Evolutionary conservation across 2,888 invertebrate species (phyloP).

Genomic region (Nephrocerus scutellatus): DNA sequence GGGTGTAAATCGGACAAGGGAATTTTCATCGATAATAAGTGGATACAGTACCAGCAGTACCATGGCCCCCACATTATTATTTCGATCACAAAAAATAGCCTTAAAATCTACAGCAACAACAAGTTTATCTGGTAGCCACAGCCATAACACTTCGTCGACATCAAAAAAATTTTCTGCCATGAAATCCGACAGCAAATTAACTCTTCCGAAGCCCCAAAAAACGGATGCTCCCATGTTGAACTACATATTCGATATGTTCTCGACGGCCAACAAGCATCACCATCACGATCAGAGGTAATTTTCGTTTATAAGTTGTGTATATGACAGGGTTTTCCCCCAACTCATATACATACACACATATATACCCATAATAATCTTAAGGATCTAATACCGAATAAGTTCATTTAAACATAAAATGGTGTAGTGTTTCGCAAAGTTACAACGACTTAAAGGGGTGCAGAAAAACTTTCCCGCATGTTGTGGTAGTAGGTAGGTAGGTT

Average conservation of each 20-base stretch:
- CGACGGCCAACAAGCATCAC: slow-evolving; percentile 63
- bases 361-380: no score
- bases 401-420: not conserved
- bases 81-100: slow-evolving; percentile 35
- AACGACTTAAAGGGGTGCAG: no score
- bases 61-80: slow-evolving; percentile 25
- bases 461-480: no score
- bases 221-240: slow-evolving; percentile 66
- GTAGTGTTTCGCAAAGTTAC: not conserved
- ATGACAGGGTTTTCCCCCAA: no score
- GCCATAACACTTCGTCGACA: slow-evolving; percentile 19
- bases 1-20: slow-evolving; percentile 25
- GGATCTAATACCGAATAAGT: not conserved
- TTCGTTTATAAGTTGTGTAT: no score
- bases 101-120: slow-evolving; percentile 18
- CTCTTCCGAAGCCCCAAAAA: slow-evolving; percentile 49
- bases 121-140: slow-evolving; percentile 4
- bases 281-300: slow-evolving; percentile 58
- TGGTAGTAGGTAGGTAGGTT: no score
- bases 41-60: slow-evolving; percentile 18
- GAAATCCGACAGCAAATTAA: slow-evolving; percentile 39
- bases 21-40: slow-evolving; percentile 29
- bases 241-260: slow-evolving; percentile 66
- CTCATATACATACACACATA: no score
- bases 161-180: slow-evolving; percentile 27